Evolutionary conservation across 2,888 invertebrate species (phyloP).

Genomic region (Patella pellucida): DNA sequence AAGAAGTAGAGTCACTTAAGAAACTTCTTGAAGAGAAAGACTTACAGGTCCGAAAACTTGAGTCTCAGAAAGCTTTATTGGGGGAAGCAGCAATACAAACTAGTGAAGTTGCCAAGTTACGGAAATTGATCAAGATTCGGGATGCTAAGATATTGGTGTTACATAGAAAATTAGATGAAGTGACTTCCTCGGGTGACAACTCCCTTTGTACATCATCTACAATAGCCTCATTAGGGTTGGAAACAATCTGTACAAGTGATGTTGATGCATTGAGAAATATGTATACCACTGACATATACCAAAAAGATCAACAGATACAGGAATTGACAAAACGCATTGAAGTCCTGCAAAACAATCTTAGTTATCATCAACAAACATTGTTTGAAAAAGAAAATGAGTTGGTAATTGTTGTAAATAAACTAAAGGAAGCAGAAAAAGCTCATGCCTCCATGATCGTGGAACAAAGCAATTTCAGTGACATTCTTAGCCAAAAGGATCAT

Average conservation of each 20-base stretch:
- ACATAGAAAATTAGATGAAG: constrained; percentile 1
- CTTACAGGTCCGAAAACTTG: constrained; percentile 7
- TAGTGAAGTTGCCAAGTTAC: constrained; percentile 1
- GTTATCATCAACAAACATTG: constrained; percentile 3
- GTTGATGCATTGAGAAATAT: not conserved
- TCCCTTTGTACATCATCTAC: not conserved
- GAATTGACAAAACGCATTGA: not conserved
- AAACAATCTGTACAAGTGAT: not conserved
- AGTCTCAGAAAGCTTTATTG: constrained; percentile 11
- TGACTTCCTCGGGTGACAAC: not conserved
- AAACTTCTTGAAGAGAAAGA: constrained; percentile 16
- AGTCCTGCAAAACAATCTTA: not conserved
- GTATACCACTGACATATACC: not conserved
- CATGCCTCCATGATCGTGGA: not conserved
- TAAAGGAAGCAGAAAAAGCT: not conserved
- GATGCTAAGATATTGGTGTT: constrained; percentile 17
- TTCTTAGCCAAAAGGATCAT: not conserved
- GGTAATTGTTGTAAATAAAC: not conserved
- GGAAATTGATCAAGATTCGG: constrained; percentile 17
- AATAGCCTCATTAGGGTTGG: not conserved
- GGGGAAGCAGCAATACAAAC: constrained; percentile 7
- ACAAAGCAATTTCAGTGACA: not conserved
- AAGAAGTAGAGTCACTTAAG: constrained; percentile 15
- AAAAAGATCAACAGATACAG: not conserved
- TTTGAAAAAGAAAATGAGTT: constrained; percentile 14